Evolutionary conservation across 2,797 vertebrate species (phyloP).

Genomic region (Syndactyla subalaris): DNA sequence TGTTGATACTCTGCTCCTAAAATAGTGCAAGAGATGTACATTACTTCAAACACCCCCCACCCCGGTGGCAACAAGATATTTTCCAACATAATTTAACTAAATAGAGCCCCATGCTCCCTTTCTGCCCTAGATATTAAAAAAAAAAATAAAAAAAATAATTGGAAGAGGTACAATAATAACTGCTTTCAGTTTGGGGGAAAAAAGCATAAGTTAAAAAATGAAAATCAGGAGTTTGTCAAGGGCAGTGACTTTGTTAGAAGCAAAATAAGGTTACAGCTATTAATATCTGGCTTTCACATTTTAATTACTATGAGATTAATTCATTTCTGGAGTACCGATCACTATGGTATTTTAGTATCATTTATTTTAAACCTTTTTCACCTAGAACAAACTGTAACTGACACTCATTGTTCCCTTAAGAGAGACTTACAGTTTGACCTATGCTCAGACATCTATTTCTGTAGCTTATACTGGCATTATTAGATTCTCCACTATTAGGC

Average conservation of each 20-base stretch:
- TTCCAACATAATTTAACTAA: background rate
- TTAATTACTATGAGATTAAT: background rate
- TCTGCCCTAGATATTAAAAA: background rate
- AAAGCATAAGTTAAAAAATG: background rate
- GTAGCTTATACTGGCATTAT: background rate
- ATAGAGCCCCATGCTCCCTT: background rate
- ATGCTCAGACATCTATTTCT: background rate
- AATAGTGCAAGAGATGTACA: background rate
- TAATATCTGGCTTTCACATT: constrained; percentile 7
- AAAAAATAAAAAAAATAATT: background rate
- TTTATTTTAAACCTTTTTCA: constrained; percentile 20
- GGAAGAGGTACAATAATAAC: background rate
- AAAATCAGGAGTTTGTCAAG: background rate
- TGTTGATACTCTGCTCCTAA: background rate
- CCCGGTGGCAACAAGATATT: background rate
- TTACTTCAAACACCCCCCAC: background rate
- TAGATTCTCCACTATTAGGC: background rate
- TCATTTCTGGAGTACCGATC: background rate
- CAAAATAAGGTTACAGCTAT: constrained; percentile 11
- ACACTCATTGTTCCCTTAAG: background rate
- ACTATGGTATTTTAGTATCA: background rate
- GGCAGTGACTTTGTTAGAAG: constrained; percentile 7
- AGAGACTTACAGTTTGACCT: background rate
- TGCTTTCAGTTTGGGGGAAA: background rate
- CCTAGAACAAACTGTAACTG: background rate